Base-by-base conservation (phyloP, 2,797 vertebrate species). In the Hyperoplus lanceolatus region DNA sequence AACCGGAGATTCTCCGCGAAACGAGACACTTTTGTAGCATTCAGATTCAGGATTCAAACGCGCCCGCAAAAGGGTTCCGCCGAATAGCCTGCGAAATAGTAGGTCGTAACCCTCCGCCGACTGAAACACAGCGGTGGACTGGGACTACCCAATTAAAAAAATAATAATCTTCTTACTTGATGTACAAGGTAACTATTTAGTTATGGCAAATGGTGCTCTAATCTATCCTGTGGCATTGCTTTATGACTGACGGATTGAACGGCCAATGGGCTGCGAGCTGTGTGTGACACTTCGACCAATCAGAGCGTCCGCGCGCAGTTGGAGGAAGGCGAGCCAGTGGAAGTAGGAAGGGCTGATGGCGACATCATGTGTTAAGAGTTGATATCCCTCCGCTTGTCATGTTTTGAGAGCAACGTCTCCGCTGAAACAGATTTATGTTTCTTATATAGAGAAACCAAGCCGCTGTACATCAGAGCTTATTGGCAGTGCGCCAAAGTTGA, bases 151-250 rank as follows among this genome's bases (percentile, higher is more conserved):
- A 87, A 83, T 91, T 81, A 83, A 72, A 86, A 85, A 41, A 88
- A 90, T 29, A 29, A 29, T 29, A 29, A 80, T 81, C 83, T 91
- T 67, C 86, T 82, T 76, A 85, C 91, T 92, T 89, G 86, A 87
- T 89, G 89, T 90, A 87, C 90, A 81, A 77, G 90, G 90, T 91
- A 94, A 95, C 94, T 95, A 93, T 94, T 95, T 95, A 94, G 93
- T 94, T 94, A 73, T 92, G 90, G 94, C 95, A 94, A 94, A 94
- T 93, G 94, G 94, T 90, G 94, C 93, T 29, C 94, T 94, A 93
- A 94, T 95, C 94, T 93, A 90, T 91, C 94, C 92, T 93, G 93
- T 92, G 90, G 94, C 90, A 87, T 66, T 82, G 82, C 79, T 56
- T 50, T 64, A 29, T 93, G 95, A 96, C 45, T 65, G 95, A 94